phyloP scores from a whole-genome alignment of 1,140 invertebrate species.

The Harpegnathos saltator region DNA sequence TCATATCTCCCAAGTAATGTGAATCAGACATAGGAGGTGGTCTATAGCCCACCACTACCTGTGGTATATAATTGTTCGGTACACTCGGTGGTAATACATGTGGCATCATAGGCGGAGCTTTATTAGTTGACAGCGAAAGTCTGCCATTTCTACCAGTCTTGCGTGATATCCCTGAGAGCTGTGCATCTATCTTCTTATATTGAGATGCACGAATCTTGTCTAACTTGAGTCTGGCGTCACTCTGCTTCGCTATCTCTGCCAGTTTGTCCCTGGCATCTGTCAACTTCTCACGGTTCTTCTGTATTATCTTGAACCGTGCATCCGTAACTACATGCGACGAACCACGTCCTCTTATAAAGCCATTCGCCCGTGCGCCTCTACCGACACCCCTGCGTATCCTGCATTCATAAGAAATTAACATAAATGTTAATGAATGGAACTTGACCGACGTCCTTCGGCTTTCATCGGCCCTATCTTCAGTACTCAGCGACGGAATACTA shows the following conservation, averaged over 20 bases:
- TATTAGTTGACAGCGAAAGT: slow-evolving; percentile 86
- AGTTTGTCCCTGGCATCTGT: slow-evolving; percentile 90
- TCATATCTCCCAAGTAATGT: slow-evolving; percentile 78
- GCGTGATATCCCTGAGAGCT: slow-evolving; percentile 81
- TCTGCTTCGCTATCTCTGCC: slow-evolving; percentile 89
- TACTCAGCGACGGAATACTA: no score
- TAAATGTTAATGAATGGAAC: background rate
- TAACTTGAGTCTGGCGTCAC: slow-evolving; percentile 88
- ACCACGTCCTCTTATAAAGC: slow-evolving; percentile 65
- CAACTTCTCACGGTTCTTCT: slow-evolving; percentile 89
- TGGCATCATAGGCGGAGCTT: slow-evolving; percentile 74
- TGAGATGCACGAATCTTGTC: slow-evolving; percentile 84
- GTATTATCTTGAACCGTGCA: slow-evolving; percentile 90
- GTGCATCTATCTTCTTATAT: slow-evolving; percentile 75
- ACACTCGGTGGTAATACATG: slow-evolving; percentile 66
- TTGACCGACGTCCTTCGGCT: background rate
- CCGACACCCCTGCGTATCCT: slow-evolving; percentile 67
- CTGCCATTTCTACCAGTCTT: slow-evolving; percentile 86
- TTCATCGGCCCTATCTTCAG: background rate
- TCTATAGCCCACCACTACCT: slow-evolving; percentile 74
- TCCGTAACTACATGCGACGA: slow-evolving; percentile 84
- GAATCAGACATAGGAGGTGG: slow-evolving; percentile 74
- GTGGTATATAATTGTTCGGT: slow-evolving; percentile 73
- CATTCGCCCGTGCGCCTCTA: slow-evolving; percentile 72
- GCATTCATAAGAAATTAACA: background rate